Evolutionary conservation across 2,797 vertebrate species (phyloP), one percentile per base, ranked within the genome.

Genomic region (Spinus olivaceus): DNA sequence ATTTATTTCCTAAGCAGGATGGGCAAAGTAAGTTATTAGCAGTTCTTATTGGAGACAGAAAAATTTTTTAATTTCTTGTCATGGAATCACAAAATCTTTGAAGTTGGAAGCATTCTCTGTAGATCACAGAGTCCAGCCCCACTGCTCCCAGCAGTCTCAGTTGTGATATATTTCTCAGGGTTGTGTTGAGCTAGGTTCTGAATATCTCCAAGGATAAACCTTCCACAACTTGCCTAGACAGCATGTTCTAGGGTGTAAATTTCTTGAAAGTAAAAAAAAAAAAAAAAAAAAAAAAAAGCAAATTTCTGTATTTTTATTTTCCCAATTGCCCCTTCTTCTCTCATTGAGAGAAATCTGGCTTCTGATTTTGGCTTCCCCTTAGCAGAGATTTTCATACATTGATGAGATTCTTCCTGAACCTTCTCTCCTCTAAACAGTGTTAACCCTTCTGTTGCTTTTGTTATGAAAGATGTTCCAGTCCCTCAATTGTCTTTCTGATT

Each of bases 191-290:
- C 53, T 27, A 59, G 12, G 6, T 63, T 88, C 69, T 60, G 6
- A 60, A 15, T 25, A 44, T 51, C 8, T 57, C 20, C 35, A 77
- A 41, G 20, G 8, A 32, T 49, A 24, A 44, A 23, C 10, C 28
- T 50, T 49, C 8, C 28, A 32, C 16, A 73, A 25, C 3, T 83
- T 61, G 9, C 15, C 64, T 53, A 28, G 25, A 14, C 17, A 35
- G 28, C 0, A 0, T 37, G 8, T 67, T 51, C 25, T 15, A 50
- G 8, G 10, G 10, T 5, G 27, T 10, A 74, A 81, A 46, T 15
- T 5, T 19, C 23, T 46, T 21, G 49, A 8, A 59, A 6, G 21
- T 10, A 37, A 37, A 37, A 37, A 37, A 37, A 37, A 37, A 37
- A 37, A 37, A 37, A 37, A 37, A 56, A 56, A 16, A 35, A 17